Conservation (phyloP, 2,888 invertebrate species). For the Drosophila infuscata region DNA sequence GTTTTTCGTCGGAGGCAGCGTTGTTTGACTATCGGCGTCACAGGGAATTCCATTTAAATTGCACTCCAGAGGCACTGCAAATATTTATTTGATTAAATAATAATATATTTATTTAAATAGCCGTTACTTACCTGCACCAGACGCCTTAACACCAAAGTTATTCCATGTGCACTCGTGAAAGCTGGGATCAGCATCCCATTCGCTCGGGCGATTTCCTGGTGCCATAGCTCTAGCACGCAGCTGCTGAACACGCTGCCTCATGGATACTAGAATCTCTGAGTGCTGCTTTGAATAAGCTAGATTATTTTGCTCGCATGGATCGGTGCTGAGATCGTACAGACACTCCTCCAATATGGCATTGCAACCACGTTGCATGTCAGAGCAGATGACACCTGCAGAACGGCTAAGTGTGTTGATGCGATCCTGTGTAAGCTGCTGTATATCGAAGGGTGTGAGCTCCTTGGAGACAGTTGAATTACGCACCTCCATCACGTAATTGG, state of each 20-base stretch:
- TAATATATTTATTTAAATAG: neutral
- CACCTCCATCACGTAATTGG: conserved; percentile 65
- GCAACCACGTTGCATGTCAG: conserved; percentile 61
- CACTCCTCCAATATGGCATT: conserved; percentile 84
- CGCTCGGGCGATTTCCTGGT: conserved; percentile 85
- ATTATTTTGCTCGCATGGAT: conserved; percentile 86
- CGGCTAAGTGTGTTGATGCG: conserved; percentile 50
- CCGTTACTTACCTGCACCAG: conserved; percentile 23
- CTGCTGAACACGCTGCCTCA: conserved; percentile 85
- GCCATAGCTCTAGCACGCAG: conserved; percentile 84
- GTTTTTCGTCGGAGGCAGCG: neutral
- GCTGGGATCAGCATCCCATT: conserved; percentile 86
- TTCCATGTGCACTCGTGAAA: conserved; percentile 87
- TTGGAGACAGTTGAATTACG: conserved; percentile 66
- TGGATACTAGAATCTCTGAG: conserved; percentile 49
- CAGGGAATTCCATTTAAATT: conserved; percentile 65
- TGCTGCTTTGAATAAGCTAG: conserved; percentile 59
- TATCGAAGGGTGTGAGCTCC: conserved; percentile 59
- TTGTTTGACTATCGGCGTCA: conserved; percentile 8
- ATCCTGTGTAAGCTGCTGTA: conserved; percentile 40
- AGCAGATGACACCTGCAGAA: conserved; percentile 61
- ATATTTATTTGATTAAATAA: neutral
- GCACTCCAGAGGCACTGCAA: conserved; percentile 52
- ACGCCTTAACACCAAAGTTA: conserved; percentile 79
- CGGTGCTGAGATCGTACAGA: conserved; percentile 85